phyloP scores from a whole-genome alignment of 2,113 vertebrate genomes.

The Urocolius indicus region DNA sequence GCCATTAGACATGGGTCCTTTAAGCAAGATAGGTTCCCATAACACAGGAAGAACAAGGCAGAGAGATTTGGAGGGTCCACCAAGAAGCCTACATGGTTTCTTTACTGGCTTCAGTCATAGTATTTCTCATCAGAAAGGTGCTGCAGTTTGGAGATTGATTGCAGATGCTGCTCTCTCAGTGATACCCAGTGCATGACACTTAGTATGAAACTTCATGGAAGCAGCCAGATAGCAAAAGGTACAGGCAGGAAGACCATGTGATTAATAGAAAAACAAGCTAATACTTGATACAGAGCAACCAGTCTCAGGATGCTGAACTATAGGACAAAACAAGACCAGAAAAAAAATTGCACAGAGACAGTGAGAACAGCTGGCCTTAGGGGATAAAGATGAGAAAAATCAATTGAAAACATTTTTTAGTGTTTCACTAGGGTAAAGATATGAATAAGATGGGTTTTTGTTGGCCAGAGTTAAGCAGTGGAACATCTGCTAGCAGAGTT shows the following conservation, averaged over 20 bases:
- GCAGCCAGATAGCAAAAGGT: not conserved
- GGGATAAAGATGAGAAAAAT: not conserved
- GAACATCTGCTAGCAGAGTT: not conserved
- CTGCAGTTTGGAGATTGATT: not conserved
- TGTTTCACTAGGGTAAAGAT: not conserved
- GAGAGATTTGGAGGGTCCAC: not conserved
- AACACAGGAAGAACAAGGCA: not conserved
- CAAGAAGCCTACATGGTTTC: not conserved
- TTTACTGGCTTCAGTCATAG: not conserved
- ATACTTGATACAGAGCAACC: not conserved
- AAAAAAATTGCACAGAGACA: not conserved
- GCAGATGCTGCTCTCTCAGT: not conserved
- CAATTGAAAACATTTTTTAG: not conserved
- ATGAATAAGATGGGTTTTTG: rapidly evolving
- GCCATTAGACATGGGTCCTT: not conserved
- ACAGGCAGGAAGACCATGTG: not conserved
- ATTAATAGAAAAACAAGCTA: not conserved
- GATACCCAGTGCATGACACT: rapidly evolving
- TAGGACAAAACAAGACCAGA: not conserved
- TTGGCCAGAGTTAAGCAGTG: not conserved
- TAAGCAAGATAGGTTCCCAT: not conserved
- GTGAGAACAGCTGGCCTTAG: not conserved
- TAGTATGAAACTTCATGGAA: not conserved
- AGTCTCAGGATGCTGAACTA: not conserved
- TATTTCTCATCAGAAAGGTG: not conserved